A percentile compares a stretch with the other conserved stretches of the same genome.
phyloP scores from a whole-genome alignment of 2,888 invertebrate genomes.

The Galeruca laticollis region DNA sequence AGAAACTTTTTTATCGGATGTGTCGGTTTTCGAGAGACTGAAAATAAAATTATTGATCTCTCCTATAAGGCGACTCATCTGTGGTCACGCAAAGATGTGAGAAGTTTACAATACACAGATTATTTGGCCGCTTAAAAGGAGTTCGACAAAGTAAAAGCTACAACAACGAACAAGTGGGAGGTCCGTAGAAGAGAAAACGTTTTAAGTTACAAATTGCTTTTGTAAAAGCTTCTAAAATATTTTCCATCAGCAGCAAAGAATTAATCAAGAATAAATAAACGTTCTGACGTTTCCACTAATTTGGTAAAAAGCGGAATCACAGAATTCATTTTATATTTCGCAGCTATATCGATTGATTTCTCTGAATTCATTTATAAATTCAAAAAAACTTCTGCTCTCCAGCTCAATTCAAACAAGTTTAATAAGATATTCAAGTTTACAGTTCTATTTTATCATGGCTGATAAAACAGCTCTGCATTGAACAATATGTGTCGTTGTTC shows the following conservation, averaged over 20 bases:
- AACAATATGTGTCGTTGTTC: no score
- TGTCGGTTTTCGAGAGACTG: no score
- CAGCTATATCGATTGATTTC: conserved; percentile 17
- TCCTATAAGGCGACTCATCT: no score
- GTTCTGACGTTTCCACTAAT: conserved; percentile 38
- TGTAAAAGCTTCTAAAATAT: conserved; percentile 44
- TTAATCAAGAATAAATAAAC: conserved; percentile 50
- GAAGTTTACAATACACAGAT: no score
- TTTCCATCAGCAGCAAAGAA: conserved; percentile 46
- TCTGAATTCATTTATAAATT: background rate
- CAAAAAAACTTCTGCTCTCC: background rate
- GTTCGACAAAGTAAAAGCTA: no score
- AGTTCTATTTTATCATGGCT: no score
- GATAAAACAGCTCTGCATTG: no score
- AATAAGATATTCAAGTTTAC: no score
- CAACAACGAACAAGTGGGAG: background rate
- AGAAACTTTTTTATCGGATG: no score
- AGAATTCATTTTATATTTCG: conserved; percentile 8
- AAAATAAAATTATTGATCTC: no score
- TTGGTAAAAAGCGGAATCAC: conserved; percentile 7
- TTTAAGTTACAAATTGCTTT: conserved; percentile 53
- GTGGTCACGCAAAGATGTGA: no score
- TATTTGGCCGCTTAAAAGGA: no score
- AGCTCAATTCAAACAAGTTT: background rate
- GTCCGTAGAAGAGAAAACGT: conserved; percentile 46